Evolutionary conservation across 2,888 invertebrate species (phyloP).

Genomic region (Dicroscelio sp.): DNA sequence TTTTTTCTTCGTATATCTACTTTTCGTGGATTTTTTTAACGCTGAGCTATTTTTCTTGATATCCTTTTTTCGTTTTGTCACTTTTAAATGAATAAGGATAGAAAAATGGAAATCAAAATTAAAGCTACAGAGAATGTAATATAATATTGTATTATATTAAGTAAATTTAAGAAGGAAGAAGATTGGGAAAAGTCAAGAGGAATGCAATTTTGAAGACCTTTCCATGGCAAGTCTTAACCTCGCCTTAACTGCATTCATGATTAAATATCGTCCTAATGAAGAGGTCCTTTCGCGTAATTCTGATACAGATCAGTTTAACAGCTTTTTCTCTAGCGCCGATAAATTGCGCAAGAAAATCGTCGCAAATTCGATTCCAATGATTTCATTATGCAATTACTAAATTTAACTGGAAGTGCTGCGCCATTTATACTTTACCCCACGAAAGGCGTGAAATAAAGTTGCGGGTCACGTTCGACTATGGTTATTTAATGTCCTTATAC

Average conservation of each 20-base stretch:
- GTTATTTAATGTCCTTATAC: slow-evolving; percentile 33
- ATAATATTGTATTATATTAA: no score
- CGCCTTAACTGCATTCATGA: slow-evolving; percentile 13
- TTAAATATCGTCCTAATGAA: slow-evolving; percentile 46
- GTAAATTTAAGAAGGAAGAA: no score
- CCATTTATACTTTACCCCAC: slow-evolving; percentile 36
- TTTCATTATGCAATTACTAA: slow-evolving; percentile 50
- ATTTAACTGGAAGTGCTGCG: slow-evolving; percentile 19
- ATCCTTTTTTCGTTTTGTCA: no score
- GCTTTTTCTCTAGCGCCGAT: background rate
- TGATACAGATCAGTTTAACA: slow-evolving; percentile 32
- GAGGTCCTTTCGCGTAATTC: slow-evolving; percentile 26
- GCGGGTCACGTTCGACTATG: slow-evolving; percentile 30
- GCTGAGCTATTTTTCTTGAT: no score
- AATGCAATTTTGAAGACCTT: no score
- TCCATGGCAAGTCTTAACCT: background rate
- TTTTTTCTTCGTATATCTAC: no score
- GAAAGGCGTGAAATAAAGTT: slow-evolving; percentile 29
- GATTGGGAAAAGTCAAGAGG: no score
- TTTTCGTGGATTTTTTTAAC: no score
- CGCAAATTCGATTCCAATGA: slow-evolving; percentile 47
- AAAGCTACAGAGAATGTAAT: no score
- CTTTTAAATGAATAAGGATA: no score
- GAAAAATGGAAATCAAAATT: no score
- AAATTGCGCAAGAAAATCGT: slow-evolving; percentile 27